Conservation (phyloP, 2,888 invertebrate species). For the Lochmaea crataegi region DNA sequence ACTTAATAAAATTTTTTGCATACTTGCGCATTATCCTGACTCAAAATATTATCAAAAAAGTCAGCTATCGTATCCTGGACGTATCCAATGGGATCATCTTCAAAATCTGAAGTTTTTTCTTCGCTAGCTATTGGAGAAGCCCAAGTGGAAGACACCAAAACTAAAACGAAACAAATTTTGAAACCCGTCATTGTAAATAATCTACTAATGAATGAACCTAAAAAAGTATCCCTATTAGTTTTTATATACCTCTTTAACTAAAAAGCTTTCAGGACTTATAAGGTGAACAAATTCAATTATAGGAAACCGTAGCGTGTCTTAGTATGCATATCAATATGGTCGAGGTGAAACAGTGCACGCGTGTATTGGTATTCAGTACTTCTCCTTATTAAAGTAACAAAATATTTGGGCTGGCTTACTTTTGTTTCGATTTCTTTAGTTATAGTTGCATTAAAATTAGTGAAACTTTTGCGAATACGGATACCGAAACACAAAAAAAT, state of each 20-base stretch:
- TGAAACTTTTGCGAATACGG: background rate
- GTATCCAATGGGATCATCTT: conserved; percentile 78
- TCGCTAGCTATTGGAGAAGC: conserved; percentile 51
- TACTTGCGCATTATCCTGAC: conserved; percentile 72
- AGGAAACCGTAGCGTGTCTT: conserved; percentile 24
- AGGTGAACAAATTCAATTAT: conserved; percentile 19
- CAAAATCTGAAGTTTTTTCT: conserved; percentile 72
- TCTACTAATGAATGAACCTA: conserved; percentile 23
- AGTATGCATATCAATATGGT: conserved; percentile 29
- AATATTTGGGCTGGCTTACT: conserved; percentile 27
- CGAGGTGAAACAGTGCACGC: conserved; percentile 7
- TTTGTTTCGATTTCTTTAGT: conserved; percentile 20
- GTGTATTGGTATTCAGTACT: conserved; percentile 34
- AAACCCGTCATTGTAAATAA: conserved; percentile 37
- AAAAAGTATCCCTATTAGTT: conserved; percentile 30
- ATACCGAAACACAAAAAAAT: background rate
- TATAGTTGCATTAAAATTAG: conserved; percentile 20
- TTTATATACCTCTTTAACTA: conserved; percentile 32
- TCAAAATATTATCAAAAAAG: conserved; percentile 75
- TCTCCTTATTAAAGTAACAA: conserved; percentile 29
- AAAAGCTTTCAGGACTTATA: conserved; percentile 23
- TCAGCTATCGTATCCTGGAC: conserved; percentile 72
- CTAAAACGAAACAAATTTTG: conserved; percentile 36
- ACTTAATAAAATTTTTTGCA: background rate
- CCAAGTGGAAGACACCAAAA: conserved; percentile 35